Evolutionary conservation across 2,113 vertebrate genomes (phyloP).

Genomic region (Ailuropoda melanoleuca): DNA sequence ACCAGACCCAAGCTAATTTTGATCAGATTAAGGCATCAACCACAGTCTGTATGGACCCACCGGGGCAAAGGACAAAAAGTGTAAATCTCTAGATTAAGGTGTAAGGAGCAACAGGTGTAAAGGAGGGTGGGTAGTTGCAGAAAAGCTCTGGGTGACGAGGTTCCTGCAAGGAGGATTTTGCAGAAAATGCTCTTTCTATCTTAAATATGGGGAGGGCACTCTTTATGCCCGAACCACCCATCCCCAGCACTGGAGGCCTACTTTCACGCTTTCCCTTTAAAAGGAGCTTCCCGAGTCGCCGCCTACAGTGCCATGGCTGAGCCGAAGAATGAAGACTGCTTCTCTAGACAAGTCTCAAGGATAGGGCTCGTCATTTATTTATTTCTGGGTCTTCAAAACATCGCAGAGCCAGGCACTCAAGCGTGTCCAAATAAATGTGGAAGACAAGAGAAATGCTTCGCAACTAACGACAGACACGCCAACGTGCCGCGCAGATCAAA

Average conservation of each 20-base stretch:
- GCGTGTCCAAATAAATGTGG: background rate
- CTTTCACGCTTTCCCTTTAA: background rate
- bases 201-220: background rate
- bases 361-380: background rate
- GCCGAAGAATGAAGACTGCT: background rate
- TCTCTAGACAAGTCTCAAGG: background rate
- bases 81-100: background rate
- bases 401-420: background rate
- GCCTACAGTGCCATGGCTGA: accelerated
- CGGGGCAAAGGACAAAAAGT: background rate
- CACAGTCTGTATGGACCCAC: background rate
- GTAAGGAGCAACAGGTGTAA: background rate
- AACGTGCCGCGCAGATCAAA: background rate
- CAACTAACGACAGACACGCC: accelerated
- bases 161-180: background rate
- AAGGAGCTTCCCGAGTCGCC: background rate
- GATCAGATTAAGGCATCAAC: background rate
- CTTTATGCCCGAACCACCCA: background rate
- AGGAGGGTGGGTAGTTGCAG: accelerated
- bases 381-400: background rate
- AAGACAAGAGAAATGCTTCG: background rate
- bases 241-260: too few species aligned
- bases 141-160: background rate
- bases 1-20: background rate
- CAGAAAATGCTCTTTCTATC: background rate